Percentiles rank a stretch among this genome's conserved stretches.
Conservation (phyloP, 2,797 vertebrate genomes). For the Trematomus bernacchii region DNA sequence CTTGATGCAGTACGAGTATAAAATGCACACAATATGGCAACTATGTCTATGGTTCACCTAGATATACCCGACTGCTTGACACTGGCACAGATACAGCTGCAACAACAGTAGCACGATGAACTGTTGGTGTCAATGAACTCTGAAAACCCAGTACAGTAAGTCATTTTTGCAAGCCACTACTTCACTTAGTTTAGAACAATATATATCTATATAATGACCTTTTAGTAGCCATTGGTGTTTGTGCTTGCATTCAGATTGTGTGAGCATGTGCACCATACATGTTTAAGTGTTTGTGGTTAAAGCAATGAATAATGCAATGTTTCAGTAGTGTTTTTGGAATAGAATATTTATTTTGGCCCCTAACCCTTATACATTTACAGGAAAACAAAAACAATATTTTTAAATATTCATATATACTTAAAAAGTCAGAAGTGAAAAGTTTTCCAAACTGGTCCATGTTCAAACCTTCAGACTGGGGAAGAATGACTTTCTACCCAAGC, state of each 20-base stretch:
- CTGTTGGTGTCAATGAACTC: neutral
- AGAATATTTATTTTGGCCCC: neutral
- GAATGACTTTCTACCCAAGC: neutral
- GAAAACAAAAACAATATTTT: neutral
- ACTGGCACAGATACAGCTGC: constrained; percentile 11
- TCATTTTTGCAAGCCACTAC: neutral
- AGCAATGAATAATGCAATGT: neutral
- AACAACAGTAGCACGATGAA: constrained; percentile 4
- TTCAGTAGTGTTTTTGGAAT: neutral
- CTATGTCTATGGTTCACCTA: constrained; percentile 14
- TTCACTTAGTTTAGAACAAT: neutral
- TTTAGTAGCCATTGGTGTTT: neutral
- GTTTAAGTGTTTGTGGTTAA: neutral
- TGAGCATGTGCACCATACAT: neutral
- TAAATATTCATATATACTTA: neutral
- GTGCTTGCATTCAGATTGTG: neutral
- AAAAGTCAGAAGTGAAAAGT: neutral
- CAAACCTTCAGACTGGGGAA: neutral
- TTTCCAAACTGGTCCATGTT: neutral
- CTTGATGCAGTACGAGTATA: constrained; percentile 27
- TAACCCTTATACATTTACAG: neutral
- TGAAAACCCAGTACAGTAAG: neutral
- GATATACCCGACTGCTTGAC: neutral
- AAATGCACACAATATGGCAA: constrained; percentile 41
- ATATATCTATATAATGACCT: neutral